These are phyloP conservation scores for Drosophila prosaltans DNA, from an alignment of 1,140 invertebrate species.

Conservation along the genomic window DNA sequence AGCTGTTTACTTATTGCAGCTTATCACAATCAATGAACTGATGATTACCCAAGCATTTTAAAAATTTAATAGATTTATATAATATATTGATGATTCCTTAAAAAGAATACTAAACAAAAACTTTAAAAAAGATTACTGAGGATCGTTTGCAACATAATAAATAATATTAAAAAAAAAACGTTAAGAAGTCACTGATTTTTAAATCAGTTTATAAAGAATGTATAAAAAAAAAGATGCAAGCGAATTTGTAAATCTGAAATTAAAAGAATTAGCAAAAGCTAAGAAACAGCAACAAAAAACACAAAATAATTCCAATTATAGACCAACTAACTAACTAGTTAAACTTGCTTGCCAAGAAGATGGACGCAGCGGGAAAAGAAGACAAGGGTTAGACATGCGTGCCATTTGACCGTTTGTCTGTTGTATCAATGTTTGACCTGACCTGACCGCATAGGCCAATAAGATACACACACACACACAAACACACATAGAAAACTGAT, in stretches of 20 bases:
- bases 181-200: too few species aligned
- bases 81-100: too few species aligned
- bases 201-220: too few species aligned
- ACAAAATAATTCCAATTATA: slow-evolving; percentile 1
- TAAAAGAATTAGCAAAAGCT: background rate
- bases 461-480: background rate
- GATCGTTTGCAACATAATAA: too few species aligned
- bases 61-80: too few species aligned
- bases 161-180: too few species aligned
- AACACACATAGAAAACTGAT: background rate
- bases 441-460: background rate
- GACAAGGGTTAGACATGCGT: background rate
- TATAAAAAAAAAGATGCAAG: background rate
- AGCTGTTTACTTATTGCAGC: background rate
- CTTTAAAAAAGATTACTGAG: too few species aligned
- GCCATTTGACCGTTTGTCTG: slow-evolving; percentile 3
- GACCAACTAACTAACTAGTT: slow-evolving; percentile 1
- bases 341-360: slow-evolving; percentile 6
- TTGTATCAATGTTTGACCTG: background rate
- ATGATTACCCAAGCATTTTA: too few species aligned
- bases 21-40: background rate
- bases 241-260: background rate
- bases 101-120: too few species aligned
- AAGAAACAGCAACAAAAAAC: background rate
- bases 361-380: background rate